phyloP scores from a whole-genome alignment of 2,888 invertebrate genomes.

The Agrotis segetum region DNA sequence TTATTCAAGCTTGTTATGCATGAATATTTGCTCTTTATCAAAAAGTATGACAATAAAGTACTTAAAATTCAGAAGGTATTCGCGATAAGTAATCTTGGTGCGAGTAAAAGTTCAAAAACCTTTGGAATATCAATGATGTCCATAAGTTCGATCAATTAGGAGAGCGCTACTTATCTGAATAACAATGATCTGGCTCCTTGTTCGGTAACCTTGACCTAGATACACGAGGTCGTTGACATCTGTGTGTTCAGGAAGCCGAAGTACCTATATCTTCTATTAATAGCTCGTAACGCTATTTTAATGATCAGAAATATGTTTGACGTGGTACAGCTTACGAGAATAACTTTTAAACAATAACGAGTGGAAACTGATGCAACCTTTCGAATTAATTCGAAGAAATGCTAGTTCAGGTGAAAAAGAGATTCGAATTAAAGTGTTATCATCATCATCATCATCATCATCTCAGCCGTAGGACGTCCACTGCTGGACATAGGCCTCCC shows the following conservation, averaged over 20 bases:
- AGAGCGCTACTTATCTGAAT: slow-evolving; percentile 48
- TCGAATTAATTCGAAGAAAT: slow-evolving; percentile 11
- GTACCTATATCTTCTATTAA: slow-evolving; percentile 36
- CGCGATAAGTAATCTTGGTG: slow-evolving; percentile 41
- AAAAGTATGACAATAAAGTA: slow-evolving; percentile 25
- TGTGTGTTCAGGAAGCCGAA: slow-evolving; percentile 16
- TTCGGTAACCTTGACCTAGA: slow-evolving; percentile 68
- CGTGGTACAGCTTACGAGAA: slow-evolving; percentile 15
- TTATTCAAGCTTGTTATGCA: slow-evolving; percentile 38
- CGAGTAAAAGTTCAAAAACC: slow-evolving; percentile 50
- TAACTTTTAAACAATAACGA: slow-evolving; percentile 33
- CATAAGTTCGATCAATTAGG: slow-evolving; percentile 47
- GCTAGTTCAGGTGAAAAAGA: slow-evolving; percentile 27
- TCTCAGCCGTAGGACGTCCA: no score
- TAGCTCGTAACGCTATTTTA: slow-evolving; percentile 26
- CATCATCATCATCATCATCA: no score
- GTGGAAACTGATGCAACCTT: slow-evolving; percentile 23
- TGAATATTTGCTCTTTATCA: slow-evolving; percentile 18
- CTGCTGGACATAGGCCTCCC: no score
- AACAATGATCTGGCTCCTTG: slow-evolving; percentile 52
- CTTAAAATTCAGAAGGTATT: slow-evolving; percentile 50
- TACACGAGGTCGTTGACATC: slow-evolving; percentile 68
- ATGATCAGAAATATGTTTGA: slow-evolving; percentile 36
- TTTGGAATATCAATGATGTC: slow-evolving; percentile 59
- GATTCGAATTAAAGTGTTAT: slow-evolving; percentile 46